Conservation (phyloP, 2,113 vertebrate genomes). For the Menidia beryllina region DNA sequence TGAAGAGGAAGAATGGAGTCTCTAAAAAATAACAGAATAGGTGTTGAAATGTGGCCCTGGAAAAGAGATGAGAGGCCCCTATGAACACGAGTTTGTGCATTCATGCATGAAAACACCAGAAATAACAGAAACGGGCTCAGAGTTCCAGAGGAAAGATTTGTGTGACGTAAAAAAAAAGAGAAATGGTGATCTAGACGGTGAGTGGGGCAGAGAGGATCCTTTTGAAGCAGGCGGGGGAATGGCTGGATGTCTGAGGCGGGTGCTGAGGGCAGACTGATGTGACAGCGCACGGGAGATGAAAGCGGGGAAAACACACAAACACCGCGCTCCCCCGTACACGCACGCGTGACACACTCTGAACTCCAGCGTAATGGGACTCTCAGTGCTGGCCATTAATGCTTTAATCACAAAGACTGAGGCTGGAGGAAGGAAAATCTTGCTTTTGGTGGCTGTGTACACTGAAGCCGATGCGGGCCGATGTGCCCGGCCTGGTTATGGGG, state of each 20-base stretch:
- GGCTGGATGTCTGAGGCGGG: constrained; percentile 40
- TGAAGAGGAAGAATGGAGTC: background rate
- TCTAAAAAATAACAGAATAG: background rate
- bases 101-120: too few species aligned
- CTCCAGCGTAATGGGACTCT: constrained; percentile 33
- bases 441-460: background rate
- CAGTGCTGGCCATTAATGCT: constrained; percentile 27
- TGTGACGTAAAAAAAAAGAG: constrained; percentile 13
- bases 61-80: background rate
- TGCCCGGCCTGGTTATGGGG: background rate
- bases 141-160: constrained; percentile 12
- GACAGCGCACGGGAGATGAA: constrained; percentile 65
- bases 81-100: background rate
- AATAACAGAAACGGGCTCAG: background rate
- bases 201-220: constrained; percentile 24
- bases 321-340: constrained; percentile 26
- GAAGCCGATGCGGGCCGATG: constrained; percentile 23
- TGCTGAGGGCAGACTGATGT: constrained; percentile 43
- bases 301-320: constrained; percentile 37
- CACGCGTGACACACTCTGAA: constrained; percentile 17
- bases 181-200: constrained; percentile 16
- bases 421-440: constrained; percentile 12
- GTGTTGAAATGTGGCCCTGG: background rate
- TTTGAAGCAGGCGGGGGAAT: constrained; percentile 65
- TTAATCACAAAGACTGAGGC: constrained; percentile 48